Evolutionary conservation across 2,797 vertebrate genomes (phyloP), one percentile per base, ranked within the genome.

Genomic region (Tenualosa thibaudeaui): DNA sequence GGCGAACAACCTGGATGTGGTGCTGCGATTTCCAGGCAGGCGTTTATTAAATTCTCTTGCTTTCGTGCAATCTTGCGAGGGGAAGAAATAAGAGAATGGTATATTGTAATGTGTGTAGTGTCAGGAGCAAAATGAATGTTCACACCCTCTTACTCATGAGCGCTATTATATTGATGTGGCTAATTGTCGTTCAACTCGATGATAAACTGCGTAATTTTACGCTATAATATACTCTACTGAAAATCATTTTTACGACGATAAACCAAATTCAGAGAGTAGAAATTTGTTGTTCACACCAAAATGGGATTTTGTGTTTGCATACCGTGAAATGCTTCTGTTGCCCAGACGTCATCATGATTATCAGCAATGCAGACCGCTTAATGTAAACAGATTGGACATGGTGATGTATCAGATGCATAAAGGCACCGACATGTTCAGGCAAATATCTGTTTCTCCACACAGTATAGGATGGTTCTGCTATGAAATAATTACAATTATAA

Each of bases 1-100:
- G 95, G 95, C 94, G 96, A 96, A 94, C 96, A 96, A 93, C 92
- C 95, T 86, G 95, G 94, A 92, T 95, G 94, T 92, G 89, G 90
- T 87, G 92, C 93, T 87, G 92, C 95, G 87, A 91, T 93, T 94
- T 95, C 94, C 94, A 97, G 96, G 97, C 97, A 97, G 91, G 87
- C 75, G 85, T 83, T 68, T 82, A 68, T 51, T 22, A 78, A 71
- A 78, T 78, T 46, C 37, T 78, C 53, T 71, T 43, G 71, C 26
- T 40, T 81, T 58, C 37, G 17, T 75, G 68, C 37, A 22, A 15
- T 75, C 6, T 24, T 62, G n/a, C 37, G 6, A 78, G 71, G 71
- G 40, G 37, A 78, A 78, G 40, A 43, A 13, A 5, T 37, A 83
- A 84, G 84, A 53, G 31, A 81, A 81, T 89, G 88, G 85, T 87